These are phyloP conservation scores for Diorhabda sublineata DNA, from an alignment of 1,140 invertebrate genomes.

Conservation along the genomic window DNA sequence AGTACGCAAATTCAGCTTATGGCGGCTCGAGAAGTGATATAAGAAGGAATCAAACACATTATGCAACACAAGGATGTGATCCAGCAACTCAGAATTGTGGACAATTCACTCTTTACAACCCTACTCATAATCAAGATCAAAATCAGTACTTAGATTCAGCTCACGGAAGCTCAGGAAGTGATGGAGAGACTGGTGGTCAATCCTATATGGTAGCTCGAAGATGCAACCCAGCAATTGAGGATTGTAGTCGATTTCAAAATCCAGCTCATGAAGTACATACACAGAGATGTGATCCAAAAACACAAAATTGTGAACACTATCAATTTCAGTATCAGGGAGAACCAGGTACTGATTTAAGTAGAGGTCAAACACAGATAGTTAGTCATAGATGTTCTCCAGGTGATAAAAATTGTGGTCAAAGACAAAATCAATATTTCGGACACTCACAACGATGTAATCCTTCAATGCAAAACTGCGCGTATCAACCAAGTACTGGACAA, in stretches of 20 bases:
- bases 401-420: neutral
- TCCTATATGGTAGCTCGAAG: neutral
- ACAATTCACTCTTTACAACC: neutral
- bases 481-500: constrained; percentile 4
- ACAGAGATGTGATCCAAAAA: no score
- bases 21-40: neutral
- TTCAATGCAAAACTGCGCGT: neutral
- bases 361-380: no score
- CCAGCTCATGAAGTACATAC: no score
- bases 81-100: constrained; percentile 15
- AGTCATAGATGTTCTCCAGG: no score
- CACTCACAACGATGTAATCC: neutral
- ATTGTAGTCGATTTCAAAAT: neutral
- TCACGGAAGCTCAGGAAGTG: neutral
- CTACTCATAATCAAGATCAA: no score
- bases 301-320: no score
- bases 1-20: neutral
- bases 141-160: no score
- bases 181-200: neutral
- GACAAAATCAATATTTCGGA: neutral
- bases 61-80: constrained; percentile 7
- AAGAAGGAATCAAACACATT: neutral
- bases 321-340: no score
- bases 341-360: no score
- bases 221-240: constrained; percentile 15